A percentile compares a stretch with the other conserved stretches of the same genome.
phyloP scores from a whole-genome alignment of 2,113 vertebrate genomes.

The Campylomormyrus tamandua region DNA sequence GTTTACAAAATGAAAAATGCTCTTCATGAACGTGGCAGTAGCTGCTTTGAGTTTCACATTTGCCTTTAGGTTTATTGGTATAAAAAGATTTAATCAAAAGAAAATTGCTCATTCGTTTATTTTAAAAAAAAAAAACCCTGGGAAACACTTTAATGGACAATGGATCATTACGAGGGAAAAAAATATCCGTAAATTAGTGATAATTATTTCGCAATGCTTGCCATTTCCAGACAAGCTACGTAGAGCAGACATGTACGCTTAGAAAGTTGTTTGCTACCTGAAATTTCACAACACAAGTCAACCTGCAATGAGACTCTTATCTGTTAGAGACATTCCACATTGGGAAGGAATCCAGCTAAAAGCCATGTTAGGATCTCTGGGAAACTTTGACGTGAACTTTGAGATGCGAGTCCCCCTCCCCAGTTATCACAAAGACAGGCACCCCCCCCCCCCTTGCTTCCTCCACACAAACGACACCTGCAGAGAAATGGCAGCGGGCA shows the following conservation, averaged over 20 bases:
- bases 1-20: not conserved
- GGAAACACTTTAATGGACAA: not conserved
- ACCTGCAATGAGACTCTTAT: not conserved
- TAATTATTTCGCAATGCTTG: not conserved
- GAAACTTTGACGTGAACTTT: not conserved
- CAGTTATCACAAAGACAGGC: not conserved
- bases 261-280: not conserved
- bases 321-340: not conserved
- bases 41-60: not conserved
- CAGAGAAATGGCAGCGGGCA: not conserved
- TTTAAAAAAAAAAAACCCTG: not conserved
- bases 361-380: not conserved
- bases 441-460: not conserved
- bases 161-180: not conserved
- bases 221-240: not conserved
- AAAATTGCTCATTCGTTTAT: not conserved
- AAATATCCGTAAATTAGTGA: not conserved
- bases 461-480: not conserved
- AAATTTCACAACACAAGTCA: not conserved
- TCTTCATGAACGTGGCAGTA: not conserved
- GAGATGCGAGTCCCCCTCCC: not conserved
- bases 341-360: not conserved
- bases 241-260: not conserved
- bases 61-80: not conserved
- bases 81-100: not conserved